A percentile compares a stretch with the other conserved stretches of the same genome.
Conservation (phyloP, 2,113 vertebrate genomes). For the Grammomys surdaster region DNA sequence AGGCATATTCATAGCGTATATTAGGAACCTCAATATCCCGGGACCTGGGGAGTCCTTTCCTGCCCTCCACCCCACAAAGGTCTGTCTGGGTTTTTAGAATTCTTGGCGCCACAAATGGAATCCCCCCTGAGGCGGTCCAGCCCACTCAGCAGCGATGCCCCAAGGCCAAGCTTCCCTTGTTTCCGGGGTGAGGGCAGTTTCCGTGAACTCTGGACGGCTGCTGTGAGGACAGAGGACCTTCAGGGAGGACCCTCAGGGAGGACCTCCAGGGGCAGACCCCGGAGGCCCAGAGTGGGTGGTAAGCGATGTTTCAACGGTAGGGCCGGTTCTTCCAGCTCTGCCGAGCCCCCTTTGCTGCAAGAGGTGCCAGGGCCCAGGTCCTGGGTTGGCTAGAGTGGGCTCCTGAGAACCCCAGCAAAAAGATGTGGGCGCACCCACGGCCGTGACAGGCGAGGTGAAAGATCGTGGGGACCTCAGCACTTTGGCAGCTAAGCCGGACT, state of each 20-base stretch:
- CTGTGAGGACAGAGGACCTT: neutral
- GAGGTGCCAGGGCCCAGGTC: neutral
- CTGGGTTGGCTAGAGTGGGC: neutral
- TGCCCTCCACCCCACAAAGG: neutral
- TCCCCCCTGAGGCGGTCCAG: neutral
- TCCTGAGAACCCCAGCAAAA: neutral
- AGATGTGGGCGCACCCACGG: too few relatives aligned
- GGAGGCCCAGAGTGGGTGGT: neutral
- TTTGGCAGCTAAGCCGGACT: neutral
- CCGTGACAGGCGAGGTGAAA: too few relatives aligned
- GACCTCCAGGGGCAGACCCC: neutral
- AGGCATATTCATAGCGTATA: neutral
- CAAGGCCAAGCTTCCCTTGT: neutral
- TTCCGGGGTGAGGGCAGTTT: rapidly evolving
- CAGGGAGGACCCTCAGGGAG: neutral
- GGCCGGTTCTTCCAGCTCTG: neutral
- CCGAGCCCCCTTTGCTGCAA: neutral
- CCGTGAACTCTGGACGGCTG: neutral
- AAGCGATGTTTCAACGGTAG: neutral
- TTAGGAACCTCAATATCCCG: neutral
- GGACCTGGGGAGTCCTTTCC: neutral
- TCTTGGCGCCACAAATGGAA: neutral
- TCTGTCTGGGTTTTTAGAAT: neutral
- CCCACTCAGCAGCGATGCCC: neutral
- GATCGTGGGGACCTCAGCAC: neutral